Evolutionary conservation across 2,888 invertebrate genomes (phyloP).

Genomic region (Acleris laterana): DNA sequence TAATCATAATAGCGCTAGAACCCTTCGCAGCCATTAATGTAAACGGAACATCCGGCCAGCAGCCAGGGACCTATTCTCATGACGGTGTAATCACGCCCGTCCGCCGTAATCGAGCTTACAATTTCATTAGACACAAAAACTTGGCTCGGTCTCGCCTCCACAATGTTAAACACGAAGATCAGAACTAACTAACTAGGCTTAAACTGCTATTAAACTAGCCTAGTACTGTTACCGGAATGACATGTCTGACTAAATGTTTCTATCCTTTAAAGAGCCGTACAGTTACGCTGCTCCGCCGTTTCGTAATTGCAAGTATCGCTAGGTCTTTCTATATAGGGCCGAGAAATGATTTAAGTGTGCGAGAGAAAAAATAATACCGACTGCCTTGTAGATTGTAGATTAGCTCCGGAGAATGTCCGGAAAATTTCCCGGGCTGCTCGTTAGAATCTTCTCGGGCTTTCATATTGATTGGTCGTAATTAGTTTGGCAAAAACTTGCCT

Average conservation of each 20-base stretch:
- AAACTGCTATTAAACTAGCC: slow-evolving; percentile 72
- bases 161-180: slow-evolving; percentile 72
- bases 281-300: slow-evolving; percentile 71
- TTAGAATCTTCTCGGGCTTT: slow-evolving; percentile 34
- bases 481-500: slow-evolving; percentile 20
- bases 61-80: slow-evolving; percentile 45
- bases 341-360: slow-evolving; percentile 63
- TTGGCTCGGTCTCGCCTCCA: slow-evolving; percentile 56
- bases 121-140: slow-evolving; percentile 69
- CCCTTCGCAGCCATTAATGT: slow-evolving; percentile 57
- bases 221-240: slow-evolving; percentile 73
- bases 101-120: slow-evolving; percentile 58
- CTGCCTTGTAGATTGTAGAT: slow-evolving; percentile 24
- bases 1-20: slow-evolving; percentile 46
- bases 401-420: slow-evolving; percentile 30
- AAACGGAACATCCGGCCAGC: slow-evolving; percentile 64
- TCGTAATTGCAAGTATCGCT: slow-evolving; percentile 71
- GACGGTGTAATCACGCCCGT: slow-evolving; percentile 28
- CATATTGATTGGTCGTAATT: slow-evolving; percentile 32
- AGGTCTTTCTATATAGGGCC: slow-evolving; percentile 61
- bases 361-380: slow-evolving; percentile 49
- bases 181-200: slow-evolving; percentile 68
- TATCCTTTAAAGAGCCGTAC: slow-evolving; percentile 73
- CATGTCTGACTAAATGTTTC: slow-evolving; percentile 79
- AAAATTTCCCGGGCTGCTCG: slow-evolving; percentile 30